Evolutionary conservation across 2,113 vertebrate genomes (phyloP).

Genomic region (Scalopus aquaticus): DNA sequence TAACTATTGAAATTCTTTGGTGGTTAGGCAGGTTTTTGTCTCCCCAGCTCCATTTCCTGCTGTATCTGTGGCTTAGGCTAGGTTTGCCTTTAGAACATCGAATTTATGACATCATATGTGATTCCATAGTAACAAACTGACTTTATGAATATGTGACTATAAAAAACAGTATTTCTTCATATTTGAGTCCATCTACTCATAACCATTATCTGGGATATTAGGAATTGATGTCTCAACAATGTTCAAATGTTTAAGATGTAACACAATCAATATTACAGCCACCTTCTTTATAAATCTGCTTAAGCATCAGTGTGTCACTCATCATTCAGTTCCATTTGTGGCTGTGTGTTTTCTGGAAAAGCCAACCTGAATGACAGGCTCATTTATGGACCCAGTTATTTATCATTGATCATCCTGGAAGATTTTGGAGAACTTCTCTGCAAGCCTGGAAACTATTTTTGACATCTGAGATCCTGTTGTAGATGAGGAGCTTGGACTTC

Average conservation of each 20-base stretch:
- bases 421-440: not conserved
- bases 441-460: not conserved
- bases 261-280: not conserved
- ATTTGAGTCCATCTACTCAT: not conserved
- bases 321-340: not conserved
- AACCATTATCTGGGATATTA: not conserved
- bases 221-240: not conserved
- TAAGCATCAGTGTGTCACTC: not conserved
- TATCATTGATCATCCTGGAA: not conserved
- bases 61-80: not conserved
- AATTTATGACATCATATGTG: slow-evolving; percentile 56
- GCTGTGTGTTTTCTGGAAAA: slow-evolving; percentile 2
- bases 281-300: not conserved
- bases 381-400: not conserved
- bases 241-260: not conserved
- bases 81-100: slow-evolving; percentile 49
- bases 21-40: slow-evolving; percentile 50
- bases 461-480: not conserved
- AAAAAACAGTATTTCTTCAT: not conserved
- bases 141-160: not conserved
- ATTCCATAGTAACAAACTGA: slow-evolving; percentile 42
- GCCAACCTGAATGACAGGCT: not conserved
- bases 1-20: slow-evolving; percentile 15
- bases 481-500: not conserved
- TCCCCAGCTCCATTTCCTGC: slow-evolving; percentile 56